These are phyloP conservation scores for Phalangium opilio DNA, from an alignment of 2,888 invertebrate species.

Conservation along the genomic window DNA sequence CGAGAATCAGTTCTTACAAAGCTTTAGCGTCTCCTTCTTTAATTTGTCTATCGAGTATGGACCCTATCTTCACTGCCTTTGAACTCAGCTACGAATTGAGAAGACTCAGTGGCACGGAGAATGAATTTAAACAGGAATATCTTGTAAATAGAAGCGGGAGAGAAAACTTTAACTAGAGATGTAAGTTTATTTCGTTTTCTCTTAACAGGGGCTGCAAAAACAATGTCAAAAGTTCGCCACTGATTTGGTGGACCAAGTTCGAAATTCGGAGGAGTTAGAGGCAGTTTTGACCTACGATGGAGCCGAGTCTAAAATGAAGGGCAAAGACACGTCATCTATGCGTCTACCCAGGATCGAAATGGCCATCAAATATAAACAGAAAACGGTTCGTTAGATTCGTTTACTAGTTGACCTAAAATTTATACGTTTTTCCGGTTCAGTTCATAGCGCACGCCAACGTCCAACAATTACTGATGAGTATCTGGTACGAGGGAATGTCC, in stretches of 20 bases:
- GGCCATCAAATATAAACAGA: slow-evolving; percentile 89
- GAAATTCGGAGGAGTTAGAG: slow-evolving; percentile 89
- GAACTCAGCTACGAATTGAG: slow-evolving; percentile 94
- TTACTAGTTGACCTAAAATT: no score
- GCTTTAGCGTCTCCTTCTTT: slow-evolving; percentile 91
- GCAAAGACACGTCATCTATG: slow-evolving; percentile 52
- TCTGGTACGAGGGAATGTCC: slow-evolving; percentile 39
- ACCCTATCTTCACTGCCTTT: slow-evolving; percentile 93
- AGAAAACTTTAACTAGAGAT: no score
- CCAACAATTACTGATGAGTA: slow-evolving; percentile 80
- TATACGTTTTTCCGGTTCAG: slow-evolving; percentile 36
- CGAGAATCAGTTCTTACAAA: slow-evolving; percentile 91
- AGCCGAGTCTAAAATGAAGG: slow-evolving; percentile 7
- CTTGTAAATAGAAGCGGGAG: slow-evolving; percentile 36
- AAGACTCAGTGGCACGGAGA: slow-evolving; percentile 85
- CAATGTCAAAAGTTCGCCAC: slow-evolving; percentile 96
- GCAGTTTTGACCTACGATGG: slow-evolving; percentile 52
- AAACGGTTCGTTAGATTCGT: slow-evolving; percentile 43
- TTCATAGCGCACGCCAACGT: slow-evolving; percentile 95
- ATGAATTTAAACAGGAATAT: slow-evolving; percentile 82
- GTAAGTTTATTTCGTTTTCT: slow-evolving; percentile 5
- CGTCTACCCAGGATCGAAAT: slow-evolving; percentile 90
- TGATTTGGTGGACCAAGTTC: slow-evolving; percentile 84
- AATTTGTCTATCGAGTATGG: slow-evolving; percentile 89
- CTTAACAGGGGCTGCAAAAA: slow-evolving; percentile 50